Conservation (phyloP, 1,140 invertebrate genomes). For the Tetragonula clypearis region DNA sequence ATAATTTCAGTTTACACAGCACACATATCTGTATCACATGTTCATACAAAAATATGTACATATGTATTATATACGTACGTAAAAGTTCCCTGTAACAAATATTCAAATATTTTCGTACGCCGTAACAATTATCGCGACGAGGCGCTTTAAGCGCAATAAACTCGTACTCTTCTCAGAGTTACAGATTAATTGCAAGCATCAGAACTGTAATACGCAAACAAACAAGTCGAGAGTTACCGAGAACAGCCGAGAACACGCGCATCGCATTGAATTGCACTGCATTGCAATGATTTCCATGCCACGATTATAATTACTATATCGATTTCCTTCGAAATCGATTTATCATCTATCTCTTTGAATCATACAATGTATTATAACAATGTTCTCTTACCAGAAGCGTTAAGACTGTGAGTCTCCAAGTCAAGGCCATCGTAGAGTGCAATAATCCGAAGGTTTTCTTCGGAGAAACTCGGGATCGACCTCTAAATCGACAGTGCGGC, state of each 20-base stretch:
- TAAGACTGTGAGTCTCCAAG: conserved; percentile 18
- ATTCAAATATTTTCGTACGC: not conserved
- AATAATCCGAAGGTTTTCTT: not conserved
- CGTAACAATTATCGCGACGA: accelerated
- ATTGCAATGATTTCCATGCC: not conserved
- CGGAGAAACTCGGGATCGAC: too few relatives aligned
- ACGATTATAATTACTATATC: not conserved
- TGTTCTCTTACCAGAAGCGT: conserved; percentile 43
- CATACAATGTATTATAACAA: not conserved
- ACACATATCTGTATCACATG: not conserved
- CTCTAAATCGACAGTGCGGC: not conserved
- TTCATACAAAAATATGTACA: too few relatives aligned
- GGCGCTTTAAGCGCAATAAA: not conserved
- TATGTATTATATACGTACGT: not conserved
- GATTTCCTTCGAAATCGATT: not conserved
- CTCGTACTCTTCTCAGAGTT: too few relatives aligned
- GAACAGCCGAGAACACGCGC: not conserved
- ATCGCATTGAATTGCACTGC: not conserved
- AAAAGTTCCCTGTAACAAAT: too few relatives aligned
- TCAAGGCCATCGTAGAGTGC: conserved; percentile 28
- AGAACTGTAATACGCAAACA: not conserved
- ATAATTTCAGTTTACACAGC: too few relatives aligned
- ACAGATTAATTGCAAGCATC: too few relatives aligned
- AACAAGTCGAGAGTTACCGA: not conserved
- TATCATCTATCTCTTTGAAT: not conserved